These are phyloP conservation scores for Eurosta solidaginis DNA, from an alignment of 1,140 invertebrate species.

Conservation along the genomic window DNA sequence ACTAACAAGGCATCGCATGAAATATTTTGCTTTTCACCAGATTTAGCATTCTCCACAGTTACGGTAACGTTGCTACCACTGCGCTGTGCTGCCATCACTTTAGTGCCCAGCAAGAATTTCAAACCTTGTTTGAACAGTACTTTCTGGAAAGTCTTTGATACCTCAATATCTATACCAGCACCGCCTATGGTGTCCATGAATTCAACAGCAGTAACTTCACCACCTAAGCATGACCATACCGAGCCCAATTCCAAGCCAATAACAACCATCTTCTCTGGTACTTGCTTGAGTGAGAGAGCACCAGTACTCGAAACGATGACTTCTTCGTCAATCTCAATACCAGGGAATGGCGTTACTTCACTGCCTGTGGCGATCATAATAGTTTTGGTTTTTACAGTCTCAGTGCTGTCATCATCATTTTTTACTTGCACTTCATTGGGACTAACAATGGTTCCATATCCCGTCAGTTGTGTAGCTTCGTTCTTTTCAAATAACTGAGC, in stretches of 20 bases:
- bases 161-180: constrained; percentile 93
- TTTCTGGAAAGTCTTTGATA: constrained; percentile 92
- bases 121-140: constrained; percentile 93
- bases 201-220: constrained; percentile 94
- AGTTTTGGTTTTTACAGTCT: constrained; percentile 93
- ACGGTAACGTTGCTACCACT: constrained; percentile 75
- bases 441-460: too few relatives aligned
- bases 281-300: constrained; percentile 83
- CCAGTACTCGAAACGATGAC: constrained; percentile 97
- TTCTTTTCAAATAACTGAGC: constrained; percentile 99
- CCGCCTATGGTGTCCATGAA: constrained; percentile 92
- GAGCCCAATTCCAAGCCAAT: constrained; percentile 98
- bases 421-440: too few relatives aligned
- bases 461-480: constrained; percentile 85
- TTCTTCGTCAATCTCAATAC: constrained; percentile 93
- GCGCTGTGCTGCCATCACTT: constrained; percentile 84
- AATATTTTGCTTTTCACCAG: constrained; percentile 79
- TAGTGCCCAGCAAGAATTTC: constrained; percentile 93
- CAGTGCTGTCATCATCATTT: constrained; percentile 76
- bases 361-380: constrained; percentile 98
- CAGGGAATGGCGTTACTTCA: too few relatives aligned
- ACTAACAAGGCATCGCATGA: constrained; percentile 85
- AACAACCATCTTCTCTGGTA: constrained; percentile 93
- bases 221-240: constrained; percentile 88
- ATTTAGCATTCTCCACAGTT: constrained; percentile 87